phyloP scores from a whole-genome alignment of 2,888 invertebrate species.

The Lycocerus yunnanus region DNA sequence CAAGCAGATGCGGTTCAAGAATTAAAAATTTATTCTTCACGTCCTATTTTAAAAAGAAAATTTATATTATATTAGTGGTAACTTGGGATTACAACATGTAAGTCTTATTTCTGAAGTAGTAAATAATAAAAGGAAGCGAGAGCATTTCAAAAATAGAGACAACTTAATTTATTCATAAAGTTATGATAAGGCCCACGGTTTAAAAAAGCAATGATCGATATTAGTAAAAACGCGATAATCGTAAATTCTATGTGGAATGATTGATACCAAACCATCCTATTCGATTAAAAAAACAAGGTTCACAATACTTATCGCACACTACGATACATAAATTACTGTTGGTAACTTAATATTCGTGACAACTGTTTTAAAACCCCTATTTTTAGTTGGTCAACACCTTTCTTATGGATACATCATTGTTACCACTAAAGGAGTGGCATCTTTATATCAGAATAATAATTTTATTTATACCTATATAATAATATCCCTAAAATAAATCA shows the following conservation, averaged over 20 bases:
- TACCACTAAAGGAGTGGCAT: conserved; percentile 1
- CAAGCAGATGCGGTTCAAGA: neutral
- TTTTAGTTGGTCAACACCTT: neutral
- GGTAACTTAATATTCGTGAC: conserved; percentile 10
- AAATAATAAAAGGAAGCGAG: neutral
- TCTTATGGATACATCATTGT: conserved; percentile 5
- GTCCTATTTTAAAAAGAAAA: neutral
- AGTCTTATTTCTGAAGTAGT: neutral
- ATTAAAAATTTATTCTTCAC: neutral
- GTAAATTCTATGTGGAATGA: neutral
- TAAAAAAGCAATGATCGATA: neutral
- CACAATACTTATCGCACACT: neutral
- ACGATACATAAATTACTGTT: neutral
- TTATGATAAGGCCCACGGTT: neutral
- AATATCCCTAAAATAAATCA: conserved; percentile 26
- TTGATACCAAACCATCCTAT: neutral
- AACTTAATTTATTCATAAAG: neutral
- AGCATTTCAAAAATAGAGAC: neutral
- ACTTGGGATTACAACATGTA: neutral
- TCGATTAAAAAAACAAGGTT: neutral
- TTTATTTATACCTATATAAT: conserved; percentile 16
- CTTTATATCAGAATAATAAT: conserved; percentile 12
- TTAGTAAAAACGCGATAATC: neutral
- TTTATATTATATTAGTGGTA: neutral
- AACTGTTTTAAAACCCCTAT: neutral